Base-by-base conservation (phyloP, 2,113 vertebrate genomes). In the Ptilorrhoa leucosticta region DNA sequence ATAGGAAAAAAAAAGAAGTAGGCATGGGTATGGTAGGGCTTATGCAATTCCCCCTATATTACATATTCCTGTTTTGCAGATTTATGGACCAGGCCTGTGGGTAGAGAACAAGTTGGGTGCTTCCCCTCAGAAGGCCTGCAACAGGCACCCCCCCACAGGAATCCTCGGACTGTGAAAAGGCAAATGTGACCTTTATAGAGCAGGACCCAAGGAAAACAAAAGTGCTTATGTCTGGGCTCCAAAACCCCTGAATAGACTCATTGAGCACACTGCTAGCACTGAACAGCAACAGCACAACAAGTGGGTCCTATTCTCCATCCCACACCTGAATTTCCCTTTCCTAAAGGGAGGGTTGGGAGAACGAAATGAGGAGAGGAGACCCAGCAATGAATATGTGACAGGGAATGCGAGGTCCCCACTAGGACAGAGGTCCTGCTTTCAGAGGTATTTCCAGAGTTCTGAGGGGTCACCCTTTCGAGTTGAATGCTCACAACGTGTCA, bases 371-470 rank as follows among this genome's bases (percentile, higher is more conserved):
- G 39, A 73, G 15, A 66, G 23, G 0, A 66, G 8, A 31, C 18
- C 9, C 56, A 66, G 44, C 0, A 0, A 72, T 3, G 2, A 53
- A 3, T 35, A 57, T 54, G 42, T 50, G 30, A 44, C n/a, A 40
- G 19, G 1, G 50, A 76, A 65, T 8, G 6, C 0, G 2, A 89
- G 15, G 28, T 54, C n/a, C 8, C 2, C 0, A 0, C 35, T 48
- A 56, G 47, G 18, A 90, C 14, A 72, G 37, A 44, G 11, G 19
- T 89, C 57, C 47, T 63, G n/a, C n/a, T 75, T 68, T 51, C 76
- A 63, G 44, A 83, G n/a, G 17, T 22, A 15, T 37, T 75, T 75
- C 23, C 48, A 48, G 31, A 70, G 40, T 20, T 79, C 64, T 23
- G 13, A 23, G 35, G 4, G 31, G 7, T 5, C 11, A 37, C 12